These are phyloP conservation scores for Aythya baeri DNA, from an alignment of 2,113 vertebrate genomes.

Conservation along the genomic window DNA sequence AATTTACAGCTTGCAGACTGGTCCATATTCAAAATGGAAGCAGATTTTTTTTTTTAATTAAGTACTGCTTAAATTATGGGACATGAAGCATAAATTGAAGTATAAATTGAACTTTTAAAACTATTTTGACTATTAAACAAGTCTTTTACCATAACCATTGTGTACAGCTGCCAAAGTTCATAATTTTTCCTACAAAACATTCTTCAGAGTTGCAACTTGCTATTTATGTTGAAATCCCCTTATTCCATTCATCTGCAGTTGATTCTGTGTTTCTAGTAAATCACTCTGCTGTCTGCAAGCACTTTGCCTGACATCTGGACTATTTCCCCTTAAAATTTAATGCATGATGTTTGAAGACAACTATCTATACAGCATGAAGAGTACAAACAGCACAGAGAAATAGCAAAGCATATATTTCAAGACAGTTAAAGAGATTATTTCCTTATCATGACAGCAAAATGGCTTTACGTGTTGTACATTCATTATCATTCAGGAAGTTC, in stretches of 20 bases:
- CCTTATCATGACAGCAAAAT: neutral
- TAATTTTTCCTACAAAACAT: neutral
- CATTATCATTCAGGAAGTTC: neutral
- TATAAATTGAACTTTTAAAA: neutral
- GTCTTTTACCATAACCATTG: neutral
- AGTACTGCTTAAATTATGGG: neutral
- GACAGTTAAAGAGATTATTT: slow-evolving; percentile 15
- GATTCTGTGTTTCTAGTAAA: neutral
- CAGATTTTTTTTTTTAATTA: neutral
- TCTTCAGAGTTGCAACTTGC: neutral
- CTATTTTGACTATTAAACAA: neutral
- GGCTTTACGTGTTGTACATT: neutral
- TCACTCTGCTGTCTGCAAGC: neutral
- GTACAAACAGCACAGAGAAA: neutral
- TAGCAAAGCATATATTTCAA: neutral
- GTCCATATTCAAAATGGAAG: neutral
- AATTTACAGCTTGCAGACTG: neutral
- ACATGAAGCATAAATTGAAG: neutral
- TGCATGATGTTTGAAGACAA: neutral
- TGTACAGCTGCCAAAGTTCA: neutral
- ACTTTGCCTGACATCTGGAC: neutral
- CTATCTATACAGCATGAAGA: neutral
- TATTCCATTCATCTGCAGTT: neutral
- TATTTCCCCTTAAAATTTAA: slow-evolving; percentile 29
- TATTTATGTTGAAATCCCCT: neutral